These are phyloP conservation scores for Diuraphis noxia DNA, from an alignment of 1,140 invertebrate genomes.

Conservation along the genomic window DNA sequence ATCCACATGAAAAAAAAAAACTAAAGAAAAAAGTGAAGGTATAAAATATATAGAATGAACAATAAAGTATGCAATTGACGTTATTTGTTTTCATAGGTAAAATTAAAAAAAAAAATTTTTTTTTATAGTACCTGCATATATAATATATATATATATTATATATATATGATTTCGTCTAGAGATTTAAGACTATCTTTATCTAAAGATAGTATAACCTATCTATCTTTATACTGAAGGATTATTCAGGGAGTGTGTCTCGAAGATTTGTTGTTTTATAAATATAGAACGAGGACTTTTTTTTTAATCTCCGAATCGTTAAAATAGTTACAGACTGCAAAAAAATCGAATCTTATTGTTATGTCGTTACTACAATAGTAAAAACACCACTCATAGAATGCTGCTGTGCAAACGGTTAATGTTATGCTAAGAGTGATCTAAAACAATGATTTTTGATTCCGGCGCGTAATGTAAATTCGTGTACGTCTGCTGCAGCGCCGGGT, in stretches of 20 bases:
- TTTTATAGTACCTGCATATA: neutral
- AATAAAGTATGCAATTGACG: neutral
- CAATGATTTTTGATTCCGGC: slow-evolving; percentile 8
- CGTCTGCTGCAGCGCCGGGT: neutral
- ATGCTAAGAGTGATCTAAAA: slow-evolving; percentile 19
- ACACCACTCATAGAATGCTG: neutral
- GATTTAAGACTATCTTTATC: too few relatives aligned
- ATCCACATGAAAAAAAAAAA: neutral
- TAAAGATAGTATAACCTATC: neutral
- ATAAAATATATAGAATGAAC: neutral
- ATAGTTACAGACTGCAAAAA: slow-evolving; percentile 1
- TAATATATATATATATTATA: too few relatives aligned
- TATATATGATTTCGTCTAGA: too few relatives aligned
- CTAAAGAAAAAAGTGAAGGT: neutral
- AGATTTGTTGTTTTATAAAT: neutral
- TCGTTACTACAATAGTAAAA: neutral
- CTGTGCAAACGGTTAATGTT: neutral
- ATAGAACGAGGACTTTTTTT: neutral
- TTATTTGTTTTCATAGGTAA: neutral
- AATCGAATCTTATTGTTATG: slow-evolving; percentile 24
- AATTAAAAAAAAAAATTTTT: neutral
- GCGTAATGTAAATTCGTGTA: neutral
- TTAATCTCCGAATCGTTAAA: neutral
- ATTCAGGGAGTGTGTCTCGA: too few relatives aligned
- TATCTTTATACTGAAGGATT: neutral